Evolutionary conservation across 2,797 vertebrate species (phyloP).

Genomic region (Pseudochirops corinnae): DNA sequence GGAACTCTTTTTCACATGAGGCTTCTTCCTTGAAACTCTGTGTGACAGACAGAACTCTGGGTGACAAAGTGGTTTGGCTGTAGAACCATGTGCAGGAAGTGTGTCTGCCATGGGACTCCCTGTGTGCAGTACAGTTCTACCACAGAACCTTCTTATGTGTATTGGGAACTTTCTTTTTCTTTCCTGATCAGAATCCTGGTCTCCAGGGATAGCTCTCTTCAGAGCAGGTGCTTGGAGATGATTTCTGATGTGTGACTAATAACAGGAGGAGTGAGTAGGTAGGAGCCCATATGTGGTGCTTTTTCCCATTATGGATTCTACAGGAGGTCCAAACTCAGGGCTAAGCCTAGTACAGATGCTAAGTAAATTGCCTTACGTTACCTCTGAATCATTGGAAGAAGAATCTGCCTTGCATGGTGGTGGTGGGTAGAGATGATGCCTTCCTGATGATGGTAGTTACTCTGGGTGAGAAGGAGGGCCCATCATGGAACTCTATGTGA

Average conservation of each 20-base stretch:
- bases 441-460: not conserved
- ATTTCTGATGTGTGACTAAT: not conserved
- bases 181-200: not conserved
- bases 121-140: not conserved
- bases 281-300: not conserved
- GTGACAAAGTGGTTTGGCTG: not conserved
- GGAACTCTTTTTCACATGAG: not conserved
- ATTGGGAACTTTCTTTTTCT: too few species aligned
- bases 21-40: not conserved
- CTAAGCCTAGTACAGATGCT: not conserved
- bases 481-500: not conserved
- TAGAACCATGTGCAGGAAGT: not conserved
- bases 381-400: not conserved
- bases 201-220: not conserved
- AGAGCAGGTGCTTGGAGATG: not conserved
- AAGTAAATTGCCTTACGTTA: not conserved
- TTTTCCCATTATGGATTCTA: not conserved
- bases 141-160: not conserved
- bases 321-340: not conserved
- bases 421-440: not conserved
- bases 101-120: not conserved
- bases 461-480: not conserved
- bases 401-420: not conserved
- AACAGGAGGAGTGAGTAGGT: not conserved
- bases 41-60: too few species aligned